Evolutionary conservation across 2,113 vertebrate genomes (phyloP).

Genomic region (Rynchops niger): DNA sequence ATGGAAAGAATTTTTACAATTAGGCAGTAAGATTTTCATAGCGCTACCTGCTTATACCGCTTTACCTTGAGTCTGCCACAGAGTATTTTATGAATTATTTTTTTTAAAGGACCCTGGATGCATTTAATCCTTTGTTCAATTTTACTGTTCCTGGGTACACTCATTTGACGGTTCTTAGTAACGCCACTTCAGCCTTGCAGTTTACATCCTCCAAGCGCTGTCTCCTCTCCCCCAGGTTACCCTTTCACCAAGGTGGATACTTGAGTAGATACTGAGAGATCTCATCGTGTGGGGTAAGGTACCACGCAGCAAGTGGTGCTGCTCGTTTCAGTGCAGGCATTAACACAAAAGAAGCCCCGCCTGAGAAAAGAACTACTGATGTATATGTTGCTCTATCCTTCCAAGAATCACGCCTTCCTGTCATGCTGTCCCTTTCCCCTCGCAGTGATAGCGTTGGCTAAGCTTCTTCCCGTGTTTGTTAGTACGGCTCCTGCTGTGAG

Average conservation of each 20-base stretch:
- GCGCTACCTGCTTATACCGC: background rate
- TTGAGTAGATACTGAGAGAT: background rate
- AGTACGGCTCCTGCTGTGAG: background rate
- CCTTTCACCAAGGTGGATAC: background rate
- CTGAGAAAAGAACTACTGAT: background rate
- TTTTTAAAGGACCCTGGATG: background rate
- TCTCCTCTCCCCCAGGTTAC: background rate
- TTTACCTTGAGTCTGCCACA: background rate
- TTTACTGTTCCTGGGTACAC: accelerated
- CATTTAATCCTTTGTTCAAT: background rate
- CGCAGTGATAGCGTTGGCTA: background rate
- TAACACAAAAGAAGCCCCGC: background rate
- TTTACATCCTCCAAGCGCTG: background rate
- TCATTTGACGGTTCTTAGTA: background rate
- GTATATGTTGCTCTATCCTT: background rate
- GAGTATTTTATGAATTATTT: background rate
- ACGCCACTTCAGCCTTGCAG: background rate
- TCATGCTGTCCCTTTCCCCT: too few relatives aligned
- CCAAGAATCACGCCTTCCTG: background rate
- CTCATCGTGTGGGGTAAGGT: background rate
- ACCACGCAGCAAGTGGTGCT: background rate
- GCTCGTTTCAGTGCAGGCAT: too few relatives aligned
- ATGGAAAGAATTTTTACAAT: background rate
- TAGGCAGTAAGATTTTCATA: background rate
- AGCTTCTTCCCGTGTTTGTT: background rate